Percentiles rank a stretch among this genome's conserved stretches.
phyloP scores from a whole-genome alignment of 1,140 invertebrate species.

The Steinernema khuongi region DNA sequence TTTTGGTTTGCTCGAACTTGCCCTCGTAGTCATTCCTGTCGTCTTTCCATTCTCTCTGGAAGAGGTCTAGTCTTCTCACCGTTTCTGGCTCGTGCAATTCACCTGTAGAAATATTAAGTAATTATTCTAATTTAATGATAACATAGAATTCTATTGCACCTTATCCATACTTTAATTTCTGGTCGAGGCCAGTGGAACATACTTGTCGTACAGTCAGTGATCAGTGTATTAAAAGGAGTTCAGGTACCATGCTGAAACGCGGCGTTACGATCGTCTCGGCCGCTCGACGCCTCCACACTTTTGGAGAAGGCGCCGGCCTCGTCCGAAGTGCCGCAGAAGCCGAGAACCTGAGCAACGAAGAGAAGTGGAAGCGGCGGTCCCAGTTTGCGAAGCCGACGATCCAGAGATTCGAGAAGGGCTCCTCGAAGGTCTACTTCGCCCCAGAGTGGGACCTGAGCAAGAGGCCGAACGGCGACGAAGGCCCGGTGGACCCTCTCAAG shows the following conservation, averaged over 20 bases:
- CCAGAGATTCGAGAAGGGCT: constrained; percentile 46
- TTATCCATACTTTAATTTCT: too few species aligned
- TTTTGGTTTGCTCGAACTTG: background rate
- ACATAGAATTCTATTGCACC: too few species aligned
- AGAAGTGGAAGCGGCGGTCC: constrained; percentile 33
- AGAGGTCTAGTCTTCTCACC: too few species aligned
- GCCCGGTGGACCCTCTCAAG: constrained; percentile 40
- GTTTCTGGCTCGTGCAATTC: too few species aligned
- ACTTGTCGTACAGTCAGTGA: background rate
- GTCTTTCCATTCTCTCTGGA: too few species aligned
- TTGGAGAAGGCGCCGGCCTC: background rate
- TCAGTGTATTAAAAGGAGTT: background rate
- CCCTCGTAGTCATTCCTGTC: background rate
- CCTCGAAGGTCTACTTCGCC: constrained; percentile 54
- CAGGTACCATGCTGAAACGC: constrained; percentile 6
- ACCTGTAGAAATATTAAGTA: too few species aligned
- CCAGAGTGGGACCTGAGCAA: constrained; percentile 56
- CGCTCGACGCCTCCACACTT: background rate
- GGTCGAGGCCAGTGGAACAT: too few species aligned
- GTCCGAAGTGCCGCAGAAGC: background rate
- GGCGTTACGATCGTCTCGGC: background rate
- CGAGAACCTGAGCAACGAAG: background rate
- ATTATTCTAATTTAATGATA: too few species aligned
- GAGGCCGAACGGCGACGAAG: constrained; percentile 32
- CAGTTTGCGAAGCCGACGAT: constrained; percentile 44